Evolutionary conservation across 2,888 invertebrate species (phyloP), one percentile per base, ranked within the genome.

Genomic region (Lordiphosa andalusiaca): DNA sequence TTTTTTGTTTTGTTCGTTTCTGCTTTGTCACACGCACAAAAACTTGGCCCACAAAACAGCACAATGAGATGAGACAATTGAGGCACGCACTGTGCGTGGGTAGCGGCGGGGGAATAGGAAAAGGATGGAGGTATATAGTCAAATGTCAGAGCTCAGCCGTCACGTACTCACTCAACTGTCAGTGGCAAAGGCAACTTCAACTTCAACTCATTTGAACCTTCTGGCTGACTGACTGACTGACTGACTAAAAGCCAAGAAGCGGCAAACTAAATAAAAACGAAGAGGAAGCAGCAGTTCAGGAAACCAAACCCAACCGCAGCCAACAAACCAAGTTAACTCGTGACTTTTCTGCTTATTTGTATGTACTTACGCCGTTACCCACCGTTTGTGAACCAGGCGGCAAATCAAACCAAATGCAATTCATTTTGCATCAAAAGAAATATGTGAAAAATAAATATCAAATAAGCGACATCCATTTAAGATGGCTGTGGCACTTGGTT

Each of bases 31-130:
- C 67, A 70, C 70, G 66, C 70, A 75, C 62, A 42, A 53, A 67
- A 67, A 64, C 55, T 72, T 67, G 67, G 51, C 64, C 37, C 44
- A 25, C 25, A 47, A 13, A 25, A 38, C 37, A 36, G 46, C 47
- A 54, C 61, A 64, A 61, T 54, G 71, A 69, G 61, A 67, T 65
- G 70, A 74, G 74, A 81, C 82, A 81, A 77, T 77, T 77, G 76
- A 68, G 68, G 54, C 71, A 73, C 73, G 73, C 71, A 70, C 71
- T 49, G 38, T 49, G 44, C 10, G 16, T 44, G 44, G 25, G 13
- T 30, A 9, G 5, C 16, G 30, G 49, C 39, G 49, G 55, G n/a
- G 38, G 52, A 23, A 25, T 6, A 9, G 13, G 6, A 9, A 4
- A 16, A 21, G 36, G 41, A 6, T 19, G 19, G 16, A 39, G 33